These are phyloP conservation scores for Fukomys damarensis DNA, from an alignment of 2,113 vertebrate species.

Conservation along the genomic window DNA sequence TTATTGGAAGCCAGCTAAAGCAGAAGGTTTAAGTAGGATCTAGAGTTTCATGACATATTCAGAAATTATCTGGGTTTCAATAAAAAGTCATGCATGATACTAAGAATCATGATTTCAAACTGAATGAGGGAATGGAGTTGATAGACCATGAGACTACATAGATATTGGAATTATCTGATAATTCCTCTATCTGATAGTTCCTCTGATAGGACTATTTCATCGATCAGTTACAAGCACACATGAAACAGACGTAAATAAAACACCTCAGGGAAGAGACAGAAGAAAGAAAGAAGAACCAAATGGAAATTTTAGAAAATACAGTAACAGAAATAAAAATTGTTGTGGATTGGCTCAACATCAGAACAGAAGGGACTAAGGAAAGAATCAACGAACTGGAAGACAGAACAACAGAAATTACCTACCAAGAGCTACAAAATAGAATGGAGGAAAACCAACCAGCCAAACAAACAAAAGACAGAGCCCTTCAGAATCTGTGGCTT, in stretches of 20 bases:
- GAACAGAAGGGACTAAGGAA: neutral
- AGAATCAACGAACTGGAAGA: neutral
- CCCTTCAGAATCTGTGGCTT: neutral
- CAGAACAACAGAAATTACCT: neutral
- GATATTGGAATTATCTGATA: neutral
- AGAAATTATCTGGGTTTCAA: neutral
- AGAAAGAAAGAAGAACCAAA: neutral
- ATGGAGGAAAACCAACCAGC: neutral
- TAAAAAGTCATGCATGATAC: neutral
- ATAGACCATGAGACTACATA: neutral
- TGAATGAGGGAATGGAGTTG: neutral
- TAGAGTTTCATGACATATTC: neutral
- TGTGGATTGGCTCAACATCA: neutral
- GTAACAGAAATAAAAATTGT: neutral
- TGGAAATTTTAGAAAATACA: neutral
- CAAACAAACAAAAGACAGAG: neutral
- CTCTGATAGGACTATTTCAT: neutral
- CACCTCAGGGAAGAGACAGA: neutral
- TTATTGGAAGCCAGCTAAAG: neutral
- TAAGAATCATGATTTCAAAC: neutral
- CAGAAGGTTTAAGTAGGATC: neutral
- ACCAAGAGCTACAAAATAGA: neutral
- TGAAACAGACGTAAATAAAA: neutral
- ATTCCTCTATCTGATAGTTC: too few relatives aligned
- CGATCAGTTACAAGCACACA: neutral